These are phyloP conservation scores for Brenthis daphne DNA, from an alignment of 2,888 invertebrate genomes.

Conservation along the genomic window DNA sequence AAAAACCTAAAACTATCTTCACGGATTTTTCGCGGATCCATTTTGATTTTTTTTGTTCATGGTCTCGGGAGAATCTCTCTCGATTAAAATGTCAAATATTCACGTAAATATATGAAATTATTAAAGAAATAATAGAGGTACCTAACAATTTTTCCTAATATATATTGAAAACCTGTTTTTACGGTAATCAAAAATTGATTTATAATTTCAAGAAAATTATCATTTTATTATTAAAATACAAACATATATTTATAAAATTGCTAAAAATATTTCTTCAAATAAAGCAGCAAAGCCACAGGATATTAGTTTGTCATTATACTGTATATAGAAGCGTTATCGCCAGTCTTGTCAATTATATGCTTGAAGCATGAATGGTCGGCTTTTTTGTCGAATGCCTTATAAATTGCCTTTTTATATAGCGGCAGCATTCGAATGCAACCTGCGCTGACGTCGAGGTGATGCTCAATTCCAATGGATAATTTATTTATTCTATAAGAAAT, in stretches of 20 bases:
- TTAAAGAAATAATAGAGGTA: too few relatives aligned
- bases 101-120: too few relatives aligned
- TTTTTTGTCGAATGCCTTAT: conserved; percentile 31
- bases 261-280: not conserved
- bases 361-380: conserved; percentile 40
- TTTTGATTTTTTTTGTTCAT: too few relatives aligned
- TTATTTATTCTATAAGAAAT: not conserved
- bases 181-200: too few relatives aligned
- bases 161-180: too few relatives aligned
- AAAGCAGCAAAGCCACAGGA: not conserved
- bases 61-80: too few relatives aligned
- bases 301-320: not conserved
- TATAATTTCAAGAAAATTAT: too few relatives aligned
- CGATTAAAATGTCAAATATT: too few relatives aligned
- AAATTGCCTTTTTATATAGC: conserved; percentile 29
- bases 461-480: not conserved
- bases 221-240: too few relatives aligned
- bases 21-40: too few relatives aligned
- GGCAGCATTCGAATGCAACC: conserved; percentile 17
- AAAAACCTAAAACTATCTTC: too few relatives aligned
- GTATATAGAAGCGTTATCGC: conserved; percentile 54
- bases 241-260: not conserved
- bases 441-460: not conserved
- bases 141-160: too few relatives aligned
- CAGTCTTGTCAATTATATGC: conserved; percentile 71